Base-by-base conservation (phyloP, 2,797 vertebrate genomes). In the Falco rusticolus region DNA sequence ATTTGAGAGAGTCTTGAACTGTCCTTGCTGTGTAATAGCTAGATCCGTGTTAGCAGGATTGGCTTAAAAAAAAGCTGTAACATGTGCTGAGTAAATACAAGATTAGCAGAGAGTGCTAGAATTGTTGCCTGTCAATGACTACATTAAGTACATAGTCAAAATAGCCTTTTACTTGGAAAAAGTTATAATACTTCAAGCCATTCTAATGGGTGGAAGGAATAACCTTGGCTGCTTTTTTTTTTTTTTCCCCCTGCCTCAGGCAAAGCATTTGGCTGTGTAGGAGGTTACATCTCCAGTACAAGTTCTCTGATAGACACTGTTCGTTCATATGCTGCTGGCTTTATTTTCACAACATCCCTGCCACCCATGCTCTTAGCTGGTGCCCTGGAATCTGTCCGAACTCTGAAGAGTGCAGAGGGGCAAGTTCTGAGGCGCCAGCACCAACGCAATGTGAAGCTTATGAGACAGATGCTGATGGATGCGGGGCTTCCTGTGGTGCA, bases 391-490 rank as follows among this genome's bases (percentile, higher is more conserved):
- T 99, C 99, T 0, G 98, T 99, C 90, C 98, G 98, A 77, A 96
- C 98, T 21, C 98, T 99, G 11, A 99, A 99, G 97, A 98, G 98
- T 0, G 94, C 98, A 1, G 99, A 99, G 89, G 99, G 99, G 0
- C 98, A 97, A 16, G 15, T 84, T 0, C 98, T 99, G 25, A 98
- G 99, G 37, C 99, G 99, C 20, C 99, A 99, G 92, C 99, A 99
- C 97, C 99, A 99, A 66, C 99, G 99, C 72, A 99, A 99, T 1
- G 99, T 99, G 69, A 99, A 99, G 96, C 99, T 99, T 31, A 97
- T 99, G 97, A 96, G 99, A 12, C 99, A 99, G 96, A 99, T 99
- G 99, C 98, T 99, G 71, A 99, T 99, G 99, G 99, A 99, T n/a
- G 98, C 98, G 0, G 99, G 99, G 28, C 98, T 99, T 69, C 99